Evolutionary conservation across 2,113 vertebrate genomes (phyloP).

Genomic region (Vimba vimba): DNA sequence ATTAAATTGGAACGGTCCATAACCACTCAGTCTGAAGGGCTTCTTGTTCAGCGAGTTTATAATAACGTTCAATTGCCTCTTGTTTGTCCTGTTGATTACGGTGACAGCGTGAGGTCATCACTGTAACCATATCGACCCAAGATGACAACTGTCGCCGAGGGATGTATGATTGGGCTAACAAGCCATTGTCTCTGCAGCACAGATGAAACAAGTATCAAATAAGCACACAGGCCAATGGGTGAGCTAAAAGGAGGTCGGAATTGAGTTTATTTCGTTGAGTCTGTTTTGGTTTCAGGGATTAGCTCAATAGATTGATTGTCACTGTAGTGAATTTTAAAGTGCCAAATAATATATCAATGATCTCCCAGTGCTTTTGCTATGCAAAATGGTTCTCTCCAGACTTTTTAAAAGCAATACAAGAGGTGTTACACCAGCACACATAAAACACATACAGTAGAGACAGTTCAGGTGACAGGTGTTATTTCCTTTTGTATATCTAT

Average conservation of each 20-base stretch:
- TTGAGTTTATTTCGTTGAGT: neutral
- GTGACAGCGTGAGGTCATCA: constrained; percentile 40
- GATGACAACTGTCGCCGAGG: constrained; percentile 16
- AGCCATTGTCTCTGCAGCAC: neutral
- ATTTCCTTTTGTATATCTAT: neutral
- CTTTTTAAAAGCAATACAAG: neutral
- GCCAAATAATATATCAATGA: neutral
- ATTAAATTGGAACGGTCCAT: neutral
- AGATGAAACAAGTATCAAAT: constrained; percentile 30
- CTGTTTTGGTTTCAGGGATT: neutral
- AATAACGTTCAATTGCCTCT: constrained; percentile 8
- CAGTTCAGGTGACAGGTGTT: neutral
- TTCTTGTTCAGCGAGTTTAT: neutral
- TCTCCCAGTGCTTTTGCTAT: neutral
- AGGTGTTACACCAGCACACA: neutral
- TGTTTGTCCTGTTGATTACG: constrained; percentile 39
- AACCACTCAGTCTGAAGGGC: neutral
- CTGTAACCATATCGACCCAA: constrained; percentile 32
- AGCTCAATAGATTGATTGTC: neutral
- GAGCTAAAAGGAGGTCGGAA: neutral
- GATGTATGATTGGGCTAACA: constrained; percentile 43
- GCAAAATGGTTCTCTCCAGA: neutral
- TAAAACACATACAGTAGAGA: neutral
- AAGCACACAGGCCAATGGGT: constrained; percentile 3
- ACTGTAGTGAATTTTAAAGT: constrained; percentile 12